A percentile compares a stretch with the other conserved stretches of the same genome.
These are phyloP conservation scores for Puntigrus tetrazona DNA, from an alignment of 2,113 vertebrate genomes.

Conservation along the genomic window DNA sequence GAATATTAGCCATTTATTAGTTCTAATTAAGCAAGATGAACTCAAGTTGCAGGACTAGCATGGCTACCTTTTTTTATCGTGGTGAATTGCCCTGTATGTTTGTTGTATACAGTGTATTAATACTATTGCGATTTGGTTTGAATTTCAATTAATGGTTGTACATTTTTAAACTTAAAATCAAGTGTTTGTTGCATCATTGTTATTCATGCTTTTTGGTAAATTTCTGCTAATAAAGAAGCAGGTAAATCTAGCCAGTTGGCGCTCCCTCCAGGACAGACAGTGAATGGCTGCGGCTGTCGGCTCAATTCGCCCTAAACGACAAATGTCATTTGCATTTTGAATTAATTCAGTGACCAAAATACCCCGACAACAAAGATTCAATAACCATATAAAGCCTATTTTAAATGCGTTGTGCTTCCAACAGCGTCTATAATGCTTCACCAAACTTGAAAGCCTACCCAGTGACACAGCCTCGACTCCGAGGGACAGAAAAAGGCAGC, in stretches of 20 bases:
- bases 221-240: background rate
- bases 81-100: no score
- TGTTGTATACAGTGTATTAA: no score
- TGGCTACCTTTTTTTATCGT: no score
- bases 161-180: no score
- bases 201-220: no score
- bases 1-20: no score
- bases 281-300: background rate
- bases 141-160: no score
- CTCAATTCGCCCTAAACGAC: background rate
- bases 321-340: background rate
- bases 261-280: conserved; percentile 2
- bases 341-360: background rate
- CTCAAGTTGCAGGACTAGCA: no score
- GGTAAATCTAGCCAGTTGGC: background rate
- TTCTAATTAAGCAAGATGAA: no score
- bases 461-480: background rate
- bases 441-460: background rate
- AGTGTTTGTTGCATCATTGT: no score
- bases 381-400: background rate
- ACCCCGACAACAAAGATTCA: background rate
- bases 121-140: no score
- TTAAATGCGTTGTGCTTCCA: background rate
- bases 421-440: background rate
- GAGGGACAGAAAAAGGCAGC: background rate